Base-by-base conservation (phyloP, 2,888 invertebrate genomes). In the Hylaea fasciaria region DNA sequence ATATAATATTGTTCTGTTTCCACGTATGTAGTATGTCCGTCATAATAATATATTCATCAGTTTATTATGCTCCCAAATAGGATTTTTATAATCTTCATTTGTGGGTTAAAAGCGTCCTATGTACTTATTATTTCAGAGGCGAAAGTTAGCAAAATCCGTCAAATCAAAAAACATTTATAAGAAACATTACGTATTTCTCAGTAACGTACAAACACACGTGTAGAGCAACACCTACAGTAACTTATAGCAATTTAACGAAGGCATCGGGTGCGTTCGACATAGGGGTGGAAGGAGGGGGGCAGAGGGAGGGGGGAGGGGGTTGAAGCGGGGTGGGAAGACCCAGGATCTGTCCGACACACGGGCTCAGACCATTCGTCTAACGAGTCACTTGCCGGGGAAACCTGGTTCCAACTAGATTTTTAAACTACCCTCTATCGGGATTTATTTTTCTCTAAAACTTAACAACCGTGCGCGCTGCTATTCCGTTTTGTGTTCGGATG, bases 251-350 rank as follows among this genome's bases (percentile, higher is more conserved):
- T 86, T 83, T 85, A 87, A 85, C 83, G 86, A 87, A 85, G 86
- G 86, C 83, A 79, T 83, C 85, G 86, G 80, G 82, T 89, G 89
- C 80, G 81, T 85, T 85, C 85, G 90, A 89, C 89, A 87, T 81
- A 65, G 77, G 80, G 75, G 72, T 60, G 39, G 47, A 69, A 56
- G 63, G 59, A 68, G 74, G 78, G 76, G 79, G 76, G 73, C 66
- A 64, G 64, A 59, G 57, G 69, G 70, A 69, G 45, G 64, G 41
- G n/a, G 29, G 46, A 7, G 32, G 57, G 68, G 35, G 39, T n/a
- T 17, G 35, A n/a, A 50, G 50, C 55, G 48, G 11, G 65, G 64
- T 47, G 50, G 71, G 40, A 66, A 65, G 60, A 63, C 55, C 66
- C 59, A 71, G 71, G 71, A 74, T 75, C 82, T 81, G 85, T 85